Evolutionary conservation across 2,113 vertebrate species (phyloP).

Genomic region (Semnornis frantzii): DNA sequence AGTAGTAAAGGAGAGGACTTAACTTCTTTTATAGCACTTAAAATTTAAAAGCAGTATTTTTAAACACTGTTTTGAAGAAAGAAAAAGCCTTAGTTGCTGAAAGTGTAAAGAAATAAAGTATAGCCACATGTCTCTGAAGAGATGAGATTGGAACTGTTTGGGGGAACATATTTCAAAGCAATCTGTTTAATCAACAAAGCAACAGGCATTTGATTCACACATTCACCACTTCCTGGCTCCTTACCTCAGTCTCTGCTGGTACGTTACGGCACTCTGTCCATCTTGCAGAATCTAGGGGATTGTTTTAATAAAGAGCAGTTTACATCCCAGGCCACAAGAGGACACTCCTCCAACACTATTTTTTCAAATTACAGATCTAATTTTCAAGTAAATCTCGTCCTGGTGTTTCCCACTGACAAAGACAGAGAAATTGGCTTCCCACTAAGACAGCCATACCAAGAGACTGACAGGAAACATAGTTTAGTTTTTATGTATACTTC

Average conservation of each 20-base stretch:
- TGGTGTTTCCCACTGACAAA: slow-evolving; percentile 8
- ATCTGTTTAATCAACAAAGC: slow-evolving; percentile 76
- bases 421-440: background rate
- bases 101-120: slow-evolving; percentile 58
- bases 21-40: slow-evolving; percentile 21
- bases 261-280: slow-evolving; percentile 61
- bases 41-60: slow-evolving; percentile 40
- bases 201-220: slow-evolving; percentile 73
- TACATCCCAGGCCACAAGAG: slow-evolving; percentile 44
- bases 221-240: slow-evolving; percentile 64
- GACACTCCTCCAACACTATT: slow-evolving; percentile 26
- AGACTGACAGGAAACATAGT: background rate
- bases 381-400: background rate
- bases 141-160: slow-evolving; percentile 66
- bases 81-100: slow-evolving; percentile 28
- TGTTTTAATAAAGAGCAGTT: slow-evolving; percentile 57
- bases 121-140: slow-evolving; percentile 53
- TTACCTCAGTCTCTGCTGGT: slow-evolving; percentile 69
- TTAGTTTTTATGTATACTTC: background rate
- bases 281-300: slow-evolving; percentile 61
- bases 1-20: background rate
- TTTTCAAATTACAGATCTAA: background rate
- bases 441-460: background rate
- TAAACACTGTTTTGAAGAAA: slow-evolving; percentile 13
- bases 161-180: slow-evolving; percentile 72